These are phyloP conservation scores for Scaptomyza reducta DNA, from an alignment of 2,888 invertebrate species.

Conservation along the genomic window DNA sequence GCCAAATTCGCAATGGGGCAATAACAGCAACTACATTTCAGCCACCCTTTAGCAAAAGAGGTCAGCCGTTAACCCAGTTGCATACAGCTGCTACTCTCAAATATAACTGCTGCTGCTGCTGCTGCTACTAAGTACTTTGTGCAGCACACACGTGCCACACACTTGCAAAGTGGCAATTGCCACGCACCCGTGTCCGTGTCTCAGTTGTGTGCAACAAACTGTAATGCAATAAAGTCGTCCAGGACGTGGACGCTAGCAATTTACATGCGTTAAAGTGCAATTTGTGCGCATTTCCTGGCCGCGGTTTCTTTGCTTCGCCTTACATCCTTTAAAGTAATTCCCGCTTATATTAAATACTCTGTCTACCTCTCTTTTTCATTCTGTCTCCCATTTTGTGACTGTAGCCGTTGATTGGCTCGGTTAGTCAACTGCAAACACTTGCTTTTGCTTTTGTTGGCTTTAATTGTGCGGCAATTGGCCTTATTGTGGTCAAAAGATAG, in stretches of 20 bases:
- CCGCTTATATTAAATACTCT: slow-evolving; percentile 38
- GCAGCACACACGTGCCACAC: slow-evolving; percentile 13
- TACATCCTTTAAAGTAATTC: slow-evolving; percentile 46
- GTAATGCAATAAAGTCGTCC: slow-evolving; percentile 74
- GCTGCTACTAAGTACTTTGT: slow-evolving; percentile 12
- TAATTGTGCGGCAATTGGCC: slow-evolving; percentile 70
- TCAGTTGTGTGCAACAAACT: slow-evolving; percentile 33
- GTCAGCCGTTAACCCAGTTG: slow-evolving; percentile 50
- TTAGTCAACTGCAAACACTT: slow-evolving; percentile 34
- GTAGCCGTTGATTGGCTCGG: slow-evolving; percentile 63
- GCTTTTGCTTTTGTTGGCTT: slow-evolving; percentile 64
- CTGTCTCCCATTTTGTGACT: slow-evolving; percentile 14
- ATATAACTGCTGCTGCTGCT: not conserved
- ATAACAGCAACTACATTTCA: not conserved
- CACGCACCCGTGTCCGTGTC: slow-evolving; percentile 20
- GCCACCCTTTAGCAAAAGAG: slow-evolving; percentile 23
- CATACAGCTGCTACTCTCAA: not conserved
- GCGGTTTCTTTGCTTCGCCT: slow-evolving; percentile 39
- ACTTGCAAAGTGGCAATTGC: slow-evolving; percentile 61
- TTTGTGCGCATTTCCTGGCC: slow-evolving; percentile 72
- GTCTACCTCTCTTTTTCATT: too few relatives aligned
- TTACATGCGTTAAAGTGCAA: slow-evolving; percentile 81
- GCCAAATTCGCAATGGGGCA: slow-evolving; percentile 44
- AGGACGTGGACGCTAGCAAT: slow-evolving; percentile 62
- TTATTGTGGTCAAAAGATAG: slow-evolving; percentile 58